Evolutionary conservation across 1,140 invertebrate species (phyloP).

Genomic region (Caenorhabditis tropicalis): DNA sequence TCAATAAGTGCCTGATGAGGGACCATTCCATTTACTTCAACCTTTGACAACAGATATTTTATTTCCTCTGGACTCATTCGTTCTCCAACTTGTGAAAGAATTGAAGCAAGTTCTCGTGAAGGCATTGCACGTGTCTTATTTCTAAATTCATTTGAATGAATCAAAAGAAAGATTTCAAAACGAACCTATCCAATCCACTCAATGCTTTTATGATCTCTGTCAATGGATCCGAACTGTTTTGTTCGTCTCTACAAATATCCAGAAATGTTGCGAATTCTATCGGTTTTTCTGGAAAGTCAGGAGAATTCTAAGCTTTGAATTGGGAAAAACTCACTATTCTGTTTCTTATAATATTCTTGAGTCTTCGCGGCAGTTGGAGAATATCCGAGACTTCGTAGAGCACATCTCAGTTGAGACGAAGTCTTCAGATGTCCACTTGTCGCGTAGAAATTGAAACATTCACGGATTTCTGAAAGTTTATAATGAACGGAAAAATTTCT

Average conservation of each 20-base stretch:
- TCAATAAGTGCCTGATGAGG: conserved; percentile 51
- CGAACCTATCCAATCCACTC: conserved; percentile 51
- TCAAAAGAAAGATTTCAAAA: not conserved
- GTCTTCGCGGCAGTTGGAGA: conserved; percentile 46
- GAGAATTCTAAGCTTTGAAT: not conserved
- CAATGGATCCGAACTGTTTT: conserved; percentile 37
- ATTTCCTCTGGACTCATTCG: conserved; percentile 47
- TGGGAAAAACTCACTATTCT: conserved; percentile 34
- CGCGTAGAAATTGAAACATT: conserved; percentile 51
- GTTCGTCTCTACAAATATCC: conserved; percentile 48
- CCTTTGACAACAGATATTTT: conserved; percentile 23
- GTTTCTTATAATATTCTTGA: conserved; percentile 39
- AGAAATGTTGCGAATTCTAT: conserved; percentile 50
- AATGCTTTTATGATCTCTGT: conserved; percentile 52
- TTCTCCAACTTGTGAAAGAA: conserved; percentile 45
- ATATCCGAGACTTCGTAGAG: conserved; percentile 46
- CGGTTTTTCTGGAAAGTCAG: conserved; percentile 39
- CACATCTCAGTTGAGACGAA: conserved; percentile 40
- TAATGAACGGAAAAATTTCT: too few species aligned
- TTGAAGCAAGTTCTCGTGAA: not conserved
- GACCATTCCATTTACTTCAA: conserved; percentile 46
- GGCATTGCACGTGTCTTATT: conserved; percentile 34
- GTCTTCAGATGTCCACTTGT: conserved; percentile 1
- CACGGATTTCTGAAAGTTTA: conserved; percentile 48
- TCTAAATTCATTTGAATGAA: not conserved